A percentile compares a stretch with the other conserved stretches of the same genome.
Evolutionary conservation across 92 coral and sea anemone genomes (phyloP).

Genomic region (Parazoanthus swiftii): DNA sequence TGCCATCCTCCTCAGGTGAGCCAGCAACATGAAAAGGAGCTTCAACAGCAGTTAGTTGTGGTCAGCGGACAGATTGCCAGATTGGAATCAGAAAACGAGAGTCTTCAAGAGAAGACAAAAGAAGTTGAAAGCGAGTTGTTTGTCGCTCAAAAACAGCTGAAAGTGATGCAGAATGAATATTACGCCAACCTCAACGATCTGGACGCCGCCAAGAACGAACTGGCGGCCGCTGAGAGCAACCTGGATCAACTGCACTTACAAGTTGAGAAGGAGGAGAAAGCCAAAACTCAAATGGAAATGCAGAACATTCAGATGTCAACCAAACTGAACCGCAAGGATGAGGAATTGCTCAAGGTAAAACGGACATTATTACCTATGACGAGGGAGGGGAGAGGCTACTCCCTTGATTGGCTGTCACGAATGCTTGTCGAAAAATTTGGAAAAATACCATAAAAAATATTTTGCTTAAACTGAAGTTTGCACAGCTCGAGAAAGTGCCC

Average conservation of each 20-base stretch:
- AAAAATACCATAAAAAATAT: background rate
- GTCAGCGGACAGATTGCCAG: constrained; percentile 69
- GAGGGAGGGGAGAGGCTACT: background rate
- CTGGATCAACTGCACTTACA: constrained; percentile 56
- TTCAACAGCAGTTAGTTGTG: constrained; percentile 71
- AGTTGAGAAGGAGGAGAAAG: constrained; percentile 64
- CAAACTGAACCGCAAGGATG: constrained; percentile 66
- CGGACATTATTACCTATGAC: too few relatives aligned
- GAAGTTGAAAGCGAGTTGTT: constrained; percentile 77
- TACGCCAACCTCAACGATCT: constrained; percentile 67
- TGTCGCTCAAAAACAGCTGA: constrained; percentile 62
- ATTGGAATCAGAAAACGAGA: constrained; percentile 75
- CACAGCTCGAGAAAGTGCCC: too few relatives aligned
- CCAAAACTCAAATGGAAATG: constrained; percentile 64
- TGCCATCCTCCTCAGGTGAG: constrained; percentile 11
- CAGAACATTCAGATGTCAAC: constrained; percentile 67
- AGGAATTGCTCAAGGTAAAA: constrained; percentile 61
- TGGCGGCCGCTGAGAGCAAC: constrained; percentile 61
- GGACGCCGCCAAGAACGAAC: constrained; percentile 56
- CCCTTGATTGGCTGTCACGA: too few relatives aligned
- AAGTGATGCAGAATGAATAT: constrained; percentile 69
- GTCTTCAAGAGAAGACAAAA: constrained; percentile 70
- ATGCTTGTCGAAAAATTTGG: too few relatives aligned
- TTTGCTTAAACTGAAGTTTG: background rate
- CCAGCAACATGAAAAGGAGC: constrained; percentile 71